Conservation (phyloP, 2,797 vertebrate species). For the Basileuterus tristriatus region DNA sequence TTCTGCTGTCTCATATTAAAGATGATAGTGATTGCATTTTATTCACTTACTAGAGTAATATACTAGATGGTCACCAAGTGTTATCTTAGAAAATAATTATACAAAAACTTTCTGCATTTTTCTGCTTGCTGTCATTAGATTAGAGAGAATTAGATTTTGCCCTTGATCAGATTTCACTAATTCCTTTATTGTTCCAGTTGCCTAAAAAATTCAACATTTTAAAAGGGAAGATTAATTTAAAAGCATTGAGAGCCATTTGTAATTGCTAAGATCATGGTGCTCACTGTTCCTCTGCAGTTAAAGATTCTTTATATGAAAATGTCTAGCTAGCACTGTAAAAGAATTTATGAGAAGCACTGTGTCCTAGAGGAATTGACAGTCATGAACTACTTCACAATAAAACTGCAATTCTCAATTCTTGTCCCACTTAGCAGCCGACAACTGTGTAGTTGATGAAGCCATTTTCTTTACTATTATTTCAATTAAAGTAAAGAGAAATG, state of each 20-base stretch:
- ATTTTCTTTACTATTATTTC: not conserved
- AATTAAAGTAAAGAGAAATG: not conserved
- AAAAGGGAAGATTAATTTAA: not conserved
- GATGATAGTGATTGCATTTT: constrained; percentile 47
- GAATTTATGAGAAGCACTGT: not conserved
- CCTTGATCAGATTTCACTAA: constrained; percentile 11
- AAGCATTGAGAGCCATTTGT: not conserved
- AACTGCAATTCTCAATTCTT: not conserved
- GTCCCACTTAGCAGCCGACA: not conserved
- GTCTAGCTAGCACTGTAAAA: not conserved
- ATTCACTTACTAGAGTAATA: constrained; percentile 20
- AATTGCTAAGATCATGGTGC: not conserved
- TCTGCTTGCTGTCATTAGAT: not conserved
- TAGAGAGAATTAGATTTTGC: not conserved
- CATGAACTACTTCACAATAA: not conserved
- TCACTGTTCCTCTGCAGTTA: not conserved
- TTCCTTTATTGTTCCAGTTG: not conserved
- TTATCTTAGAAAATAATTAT: constrained; percentile 25
- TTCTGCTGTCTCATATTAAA: constrained; percentile 50
- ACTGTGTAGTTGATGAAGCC: not conserved
- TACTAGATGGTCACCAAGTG: not conserved
- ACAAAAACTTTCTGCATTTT: not conserved
- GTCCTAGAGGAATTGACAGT: not conserved
- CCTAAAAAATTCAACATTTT: constrained; percentile 14
- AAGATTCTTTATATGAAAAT: not conserved